Conservation (phyloP, 2,888 invertebrate species). For the Xylota segnis region DNA sequence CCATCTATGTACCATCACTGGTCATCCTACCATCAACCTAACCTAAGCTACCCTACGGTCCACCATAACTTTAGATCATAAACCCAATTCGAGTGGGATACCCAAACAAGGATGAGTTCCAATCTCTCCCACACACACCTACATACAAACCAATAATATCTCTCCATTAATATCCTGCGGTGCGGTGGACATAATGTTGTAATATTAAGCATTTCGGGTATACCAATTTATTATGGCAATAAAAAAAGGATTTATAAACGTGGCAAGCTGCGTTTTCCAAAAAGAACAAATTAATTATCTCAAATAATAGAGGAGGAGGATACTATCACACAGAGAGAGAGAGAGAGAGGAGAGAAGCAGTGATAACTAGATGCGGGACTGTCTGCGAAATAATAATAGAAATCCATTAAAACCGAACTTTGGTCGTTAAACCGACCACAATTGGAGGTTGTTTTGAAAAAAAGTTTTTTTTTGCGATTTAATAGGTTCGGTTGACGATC, state of each 20-base stretch:
- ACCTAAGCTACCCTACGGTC: too few species aligned
- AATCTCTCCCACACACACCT: too few species aligned
- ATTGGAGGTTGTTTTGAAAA: constrained; percentile 39
- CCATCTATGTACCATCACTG: too few species aligned
- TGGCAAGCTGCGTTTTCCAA: background rate
- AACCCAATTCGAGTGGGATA: too few species aligned
- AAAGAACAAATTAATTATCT: constrained; percentile 19
- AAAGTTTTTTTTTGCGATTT: constrained; percentile 27
- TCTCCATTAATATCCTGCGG: background rate
- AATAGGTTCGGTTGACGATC: constrained; percentile 20
- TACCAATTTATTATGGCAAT: constrained; percentile 29
- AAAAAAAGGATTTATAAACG: constrained; percentile 13
- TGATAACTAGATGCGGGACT: constrained; percentile 1
- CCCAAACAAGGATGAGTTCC: too few species aligned
- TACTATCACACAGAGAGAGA: background rate
- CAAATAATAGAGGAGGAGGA: background rate
- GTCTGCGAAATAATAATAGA: constrained; percentile 1
- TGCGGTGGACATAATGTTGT: too few species aligned
- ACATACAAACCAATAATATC: too few species aligned
- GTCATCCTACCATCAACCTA: too few species aligned
- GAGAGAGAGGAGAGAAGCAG: too few species aligned
- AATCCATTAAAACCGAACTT: constrained; percentile 36
- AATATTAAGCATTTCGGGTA: background rate
- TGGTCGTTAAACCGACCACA: constrained; percentile 42
- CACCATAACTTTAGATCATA: too few species aligned